Evolutionary conservation across 2,888 invertebrate genomes (phyloP).

Genomic region (Polymixis lichenea): DNA sequence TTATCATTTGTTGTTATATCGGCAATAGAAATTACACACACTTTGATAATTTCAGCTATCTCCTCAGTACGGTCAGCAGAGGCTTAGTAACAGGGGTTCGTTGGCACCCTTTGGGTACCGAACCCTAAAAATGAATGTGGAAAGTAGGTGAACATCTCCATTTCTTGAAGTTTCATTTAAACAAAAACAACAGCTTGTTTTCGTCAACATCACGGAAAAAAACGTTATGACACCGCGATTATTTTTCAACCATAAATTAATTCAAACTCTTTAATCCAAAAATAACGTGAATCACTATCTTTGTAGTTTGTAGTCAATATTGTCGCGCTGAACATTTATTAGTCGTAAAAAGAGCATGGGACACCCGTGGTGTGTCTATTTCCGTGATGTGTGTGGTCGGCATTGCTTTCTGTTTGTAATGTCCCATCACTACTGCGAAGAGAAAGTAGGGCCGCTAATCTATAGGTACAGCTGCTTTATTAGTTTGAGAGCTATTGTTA

Average conservation of each 20-base stretch:
- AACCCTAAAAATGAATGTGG: no score
- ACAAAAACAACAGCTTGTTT: not conserved
- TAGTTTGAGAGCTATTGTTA: conserved; percentile 13
- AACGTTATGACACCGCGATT: conserved; percentile 22
- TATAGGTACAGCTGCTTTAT: conserved; percentile 25
- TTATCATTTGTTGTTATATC: no score
- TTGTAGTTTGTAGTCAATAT: conserved; percentile 56
- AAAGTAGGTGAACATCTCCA: not conserved
- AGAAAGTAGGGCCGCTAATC: conserved; percentile 35
- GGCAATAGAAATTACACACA: no score
- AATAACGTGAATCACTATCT: conserved; percentile 52
- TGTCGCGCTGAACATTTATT: conserved; percentile 58
- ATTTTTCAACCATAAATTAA: conserved; percentile 56
- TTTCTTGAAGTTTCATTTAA: not conserved
- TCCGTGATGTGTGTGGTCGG: conserved; percentile 63
- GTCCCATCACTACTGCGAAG: conserved; percentile 25
- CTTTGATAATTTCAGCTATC: no score
- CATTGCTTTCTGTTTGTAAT: not conserved
- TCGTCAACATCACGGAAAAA: not conserved
- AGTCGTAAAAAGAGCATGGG: conserved; percentile 54
- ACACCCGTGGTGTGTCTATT: conserved; percentile 60
- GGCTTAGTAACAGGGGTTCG: no score
- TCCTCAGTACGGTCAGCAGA: no score
- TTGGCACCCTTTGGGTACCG: no score
- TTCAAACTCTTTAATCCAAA: conserved; percentile 53